Conservation (phyloP, 2,113 vertebrate genomes). For the Gambusia holbrooki region DNA sequence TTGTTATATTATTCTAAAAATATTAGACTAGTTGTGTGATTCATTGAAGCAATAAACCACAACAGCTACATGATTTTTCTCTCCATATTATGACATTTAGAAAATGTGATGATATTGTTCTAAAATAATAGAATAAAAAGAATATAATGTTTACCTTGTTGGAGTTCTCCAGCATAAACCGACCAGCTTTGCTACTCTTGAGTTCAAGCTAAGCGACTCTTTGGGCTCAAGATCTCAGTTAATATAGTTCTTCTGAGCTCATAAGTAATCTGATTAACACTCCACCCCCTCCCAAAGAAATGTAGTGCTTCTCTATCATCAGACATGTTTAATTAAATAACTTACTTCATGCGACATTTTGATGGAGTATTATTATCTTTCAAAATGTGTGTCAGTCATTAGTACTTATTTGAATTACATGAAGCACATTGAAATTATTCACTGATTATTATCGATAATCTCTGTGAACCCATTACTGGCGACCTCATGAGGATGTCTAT, state of each 20-base stretch:
- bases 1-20: too few relatives aligned
- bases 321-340: not conserved
- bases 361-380: not conserved
- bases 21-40: too few relatives aligned
- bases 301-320: not conserved
- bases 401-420: not conserved
- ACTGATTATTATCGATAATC: not conserved
- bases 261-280: conserved; percentile 43
- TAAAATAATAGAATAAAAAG: too few relatives aligned
- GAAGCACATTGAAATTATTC: not conserved
- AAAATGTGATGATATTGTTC: too few relatives aligned
- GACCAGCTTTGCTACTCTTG: not conserved
- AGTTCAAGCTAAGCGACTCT: conserved; percentile 1
- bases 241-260: conserved; percentile 28
- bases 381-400: not conserved
- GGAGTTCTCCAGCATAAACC: not conserved
- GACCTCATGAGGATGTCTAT: not conserved
- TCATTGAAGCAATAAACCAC: too few relatives aligned
- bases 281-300: conserved; percentile 22
- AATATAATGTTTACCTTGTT: conserved; percentile 31
- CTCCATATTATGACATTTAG: too few relatives aligned
- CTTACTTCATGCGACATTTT: not conserved
- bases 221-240: conserved; percentile 9
- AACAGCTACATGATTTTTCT: too few relatives aligned
- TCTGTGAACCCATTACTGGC: not conserved